A percentile compares a stretch with the other conserved stretches of the same genome.
These are phyloP conservation scores for Leptogaster cylindrica DNA, from an alignment of 2,888 invertebrate genomes.

Conservation along the genomic window DNA sequence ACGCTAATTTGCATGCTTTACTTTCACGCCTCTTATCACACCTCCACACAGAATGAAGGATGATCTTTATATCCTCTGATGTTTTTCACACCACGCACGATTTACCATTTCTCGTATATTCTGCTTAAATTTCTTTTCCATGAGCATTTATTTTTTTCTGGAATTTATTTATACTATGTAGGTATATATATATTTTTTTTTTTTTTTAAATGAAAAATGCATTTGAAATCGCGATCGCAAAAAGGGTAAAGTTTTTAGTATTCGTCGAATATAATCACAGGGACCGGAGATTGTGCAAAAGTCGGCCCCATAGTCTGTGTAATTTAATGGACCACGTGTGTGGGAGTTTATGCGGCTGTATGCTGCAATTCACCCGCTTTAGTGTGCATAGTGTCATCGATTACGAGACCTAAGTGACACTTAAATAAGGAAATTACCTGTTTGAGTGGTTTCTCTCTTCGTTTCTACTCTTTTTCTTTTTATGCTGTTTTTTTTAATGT, in stretches of 20 bases:
- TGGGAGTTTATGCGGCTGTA: background rate
- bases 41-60: too few species aligned
- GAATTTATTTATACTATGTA: too few species aligned
- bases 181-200: too few species aligned
- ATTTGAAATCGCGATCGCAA: constrained; percentile 10
- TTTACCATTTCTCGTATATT: too few species aligned
- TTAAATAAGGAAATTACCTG: constrained; percentile 40
- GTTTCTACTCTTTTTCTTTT: too few species aligned
- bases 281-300: too few species aligned
- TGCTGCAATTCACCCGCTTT: constrained; percentile 1
- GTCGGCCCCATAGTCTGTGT: constrained; percentile 3
- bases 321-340: constrained; percentile 31
- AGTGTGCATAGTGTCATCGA: constrained; percentile 32
- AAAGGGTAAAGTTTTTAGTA: background rate
- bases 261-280: too few species aligned
- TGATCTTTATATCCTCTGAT: too few species aligned
- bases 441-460: constrained; percentile 33
- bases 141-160: background rate
- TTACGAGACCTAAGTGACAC: constrained; percentile 30
- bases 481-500: too few species aligned
- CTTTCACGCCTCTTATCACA: constrained; percentile 18
- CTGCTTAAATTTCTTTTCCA: too few species aligned
- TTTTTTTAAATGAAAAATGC: constrained; percentile 25
- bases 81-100: too few species aligned
- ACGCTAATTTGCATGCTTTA: constrained; percentile 12